Conservation (phyloP, 1,140 invertebrate genomes). For the Muscidifurax raptorellus region DNA sequence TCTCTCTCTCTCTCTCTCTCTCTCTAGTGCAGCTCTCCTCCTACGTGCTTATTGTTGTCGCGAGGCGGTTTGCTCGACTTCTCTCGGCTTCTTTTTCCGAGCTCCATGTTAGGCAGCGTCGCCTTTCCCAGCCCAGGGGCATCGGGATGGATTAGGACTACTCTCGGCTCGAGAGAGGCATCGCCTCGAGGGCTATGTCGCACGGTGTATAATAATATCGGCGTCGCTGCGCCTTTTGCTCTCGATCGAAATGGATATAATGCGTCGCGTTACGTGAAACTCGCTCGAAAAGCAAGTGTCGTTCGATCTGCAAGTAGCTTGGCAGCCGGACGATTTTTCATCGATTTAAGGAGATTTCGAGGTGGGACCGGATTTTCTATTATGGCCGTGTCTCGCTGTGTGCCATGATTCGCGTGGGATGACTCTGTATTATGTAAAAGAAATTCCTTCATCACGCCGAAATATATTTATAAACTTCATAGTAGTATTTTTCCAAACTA, state of each 20-base stretch:
- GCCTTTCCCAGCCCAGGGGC: conserved; percentile 50
- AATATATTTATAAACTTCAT: no score
- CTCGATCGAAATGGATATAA: not conserved
- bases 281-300: conserved; percentile 37
- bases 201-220: not conserved
- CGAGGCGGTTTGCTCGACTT: not conserved
- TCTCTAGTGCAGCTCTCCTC: not conserved
- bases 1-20: not conserved
- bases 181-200: conserved; percentile 16
- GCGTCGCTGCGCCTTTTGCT: not conserved
- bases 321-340: conserved; percentile 26
- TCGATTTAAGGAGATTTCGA: not conserved
- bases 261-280: not conserved
- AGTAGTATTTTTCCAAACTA: not conserved
- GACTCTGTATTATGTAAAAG: no score
- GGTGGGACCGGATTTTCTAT: not conserved
- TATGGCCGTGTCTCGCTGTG: no score
- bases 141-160: conserved; percentile 41
- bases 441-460: no score
- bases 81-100: not conserved
- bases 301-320: no score
- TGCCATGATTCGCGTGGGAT: no score
- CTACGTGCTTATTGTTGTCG: conserved; percentile 24
- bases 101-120: conserved; percentile 25
- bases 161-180: not conserved